Base-by-base conservation (phyloP, 2,113 vertebrate genomes). In the Cygnus buccinator region DNA sequence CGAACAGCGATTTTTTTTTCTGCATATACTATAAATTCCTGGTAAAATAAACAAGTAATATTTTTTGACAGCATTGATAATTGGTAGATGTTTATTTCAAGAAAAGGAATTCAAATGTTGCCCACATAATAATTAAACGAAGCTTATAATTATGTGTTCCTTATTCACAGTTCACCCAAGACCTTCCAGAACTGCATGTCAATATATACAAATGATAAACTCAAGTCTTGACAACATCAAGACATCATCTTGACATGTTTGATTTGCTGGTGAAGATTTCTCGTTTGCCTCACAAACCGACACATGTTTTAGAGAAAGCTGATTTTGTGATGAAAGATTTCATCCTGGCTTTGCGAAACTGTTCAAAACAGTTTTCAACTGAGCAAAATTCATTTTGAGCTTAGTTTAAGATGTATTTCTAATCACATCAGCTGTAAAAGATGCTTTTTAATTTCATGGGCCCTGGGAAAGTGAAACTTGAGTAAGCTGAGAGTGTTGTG, bases 391-490 rank as follows among this genome's bases (percentile, higher is more conserved):
- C 83, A 72, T 86, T 86, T 46, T 66, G 73, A 68, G 68, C 67
- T 96, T 89, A 61, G 65, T 84, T 71, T 93, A 70, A 76, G 58
- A 81, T 68, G 13, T 72, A 73, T 91, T 90, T 82, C 86, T 95
- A 70, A 95, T 91, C 80, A 37, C 46, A 54, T 84, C 89, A 73
- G 77, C 39, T 89, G 25, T 76, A 76, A 89, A 90, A 66, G 57
- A 79, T 74, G 80, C 23, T 44, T 91, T 93, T 89, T 87, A 90
- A 94, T 93, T 92, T 95, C 82, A 92, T 0, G 1, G 72, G 92
- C 79, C 31, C 58, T 91, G 67, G 74, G 71, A 95, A 89, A 87
- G 62, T 82, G 81, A 84, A 92, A 87, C n/a, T 78, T 78, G 35
- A 59, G 14, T 73, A 90, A 81, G 15, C 58, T 37, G 82, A 70